Evolutionary conservation across 2,113 vertebrate genomes (phyloP), one percentile per base, ranked within the genome.

Genomic region (Micronycteris hirsuta): DNA sequence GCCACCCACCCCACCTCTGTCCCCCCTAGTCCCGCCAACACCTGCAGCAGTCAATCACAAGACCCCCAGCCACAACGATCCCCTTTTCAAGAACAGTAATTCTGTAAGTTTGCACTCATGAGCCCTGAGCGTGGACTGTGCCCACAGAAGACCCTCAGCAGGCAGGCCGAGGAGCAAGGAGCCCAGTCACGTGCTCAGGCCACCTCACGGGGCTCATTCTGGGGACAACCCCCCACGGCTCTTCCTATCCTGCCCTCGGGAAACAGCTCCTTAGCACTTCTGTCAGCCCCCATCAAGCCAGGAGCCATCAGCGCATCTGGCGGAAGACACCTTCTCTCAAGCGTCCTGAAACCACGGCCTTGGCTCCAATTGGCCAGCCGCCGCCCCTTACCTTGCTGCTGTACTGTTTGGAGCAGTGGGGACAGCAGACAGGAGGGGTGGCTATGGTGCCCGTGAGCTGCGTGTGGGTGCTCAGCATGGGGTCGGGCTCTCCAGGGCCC

Each of bases 381-480:
- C 5, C 9, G 3, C 13, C 7, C 33, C 86, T 2, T 95, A 99
- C 99, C 99, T 99, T 99, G 97, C 99, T 99, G 98, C 99, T 99
- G 97, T 99, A 99, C 97, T 99, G 99, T 95, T 99, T 99, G 98
- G 99, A 99, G 73, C 99, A 99, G 98, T 99, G 99, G 0, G 99
- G 99, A 84, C 99, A 99, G 97, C 99, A 99, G 91, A 99, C 99
- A 0, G 99, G 99, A 1, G 99, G 99, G 0, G 99, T 99, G 67
- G 99, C 99, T 0, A 99, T 99, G 38, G 99, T 99, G 92, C 99
- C 99, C 0, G 99, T 99, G 93, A 99, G 99, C 98, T 99, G 99
- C 0, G 99, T 99, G 97, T 99, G 99, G 8, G 99, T 99, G 97
- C 99, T 99, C 91, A 99, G 97, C 99, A 99, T 99, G 86, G 99